Conservation (phyloP, 2,888 invertebrate species). For the Caenorhabditis sp. region DNA sequence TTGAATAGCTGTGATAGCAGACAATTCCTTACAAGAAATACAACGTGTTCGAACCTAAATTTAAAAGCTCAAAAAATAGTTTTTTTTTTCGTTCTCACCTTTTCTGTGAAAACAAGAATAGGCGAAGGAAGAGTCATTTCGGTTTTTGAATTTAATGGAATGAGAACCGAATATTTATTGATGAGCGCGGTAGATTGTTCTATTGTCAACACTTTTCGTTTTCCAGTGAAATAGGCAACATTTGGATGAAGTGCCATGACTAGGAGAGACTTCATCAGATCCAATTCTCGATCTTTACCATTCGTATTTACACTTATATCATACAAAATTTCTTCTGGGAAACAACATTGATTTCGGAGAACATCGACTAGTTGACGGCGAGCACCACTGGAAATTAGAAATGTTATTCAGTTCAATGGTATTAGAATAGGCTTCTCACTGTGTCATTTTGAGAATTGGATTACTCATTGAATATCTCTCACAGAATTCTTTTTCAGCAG, state of each 20-base stretch:
- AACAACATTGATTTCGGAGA: conserved; percentile 80
- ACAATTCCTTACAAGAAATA: conserved; percentile 93
- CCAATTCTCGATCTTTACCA: conserved; percentile 79
- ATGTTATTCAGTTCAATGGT: no score
- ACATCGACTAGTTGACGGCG: conserved; percentile 81
- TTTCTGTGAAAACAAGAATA: conserved; percentile 96
- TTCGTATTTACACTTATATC: conserved; percentile 78
- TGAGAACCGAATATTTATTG: conserved; percentile 95
- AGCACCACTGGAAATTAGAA: conserved; percentile 73
- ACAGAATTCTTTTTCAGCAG: conserved; percentile 82
- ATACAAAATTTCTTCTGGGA: conserved; percentile 83
- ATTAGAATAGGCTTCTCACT: no score
- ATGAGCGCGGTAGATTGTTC: conserved; percentile 93
- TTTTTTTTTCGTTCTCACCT: conserved; percentile 74
- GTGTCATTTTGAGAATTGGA: conserved; percentile 87
- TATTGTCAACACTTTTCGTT: conserved; percentile 86
- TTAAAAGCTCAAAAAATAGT: background rate
- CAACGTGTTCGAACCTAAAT: conserved; percentile 85
- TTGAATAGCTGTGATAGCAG: conserved; percentile 93
- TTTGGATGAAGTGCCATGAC: conserved; percentile 88
- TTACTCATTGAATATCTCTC: conserved; percentile 88
- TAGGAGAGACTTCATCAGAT: conserved; percentile 75
- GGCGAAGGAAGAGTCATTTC: conserved; percentile 83
- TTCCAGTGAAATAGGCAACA: conserved; percentile 92
- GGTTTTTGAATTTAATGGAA: conserved; percentile 79